Evolutionary conservation across 1,140 invertebrate genomes (phyloP).

Genomic region (Camponotus vicinus): DNA sequence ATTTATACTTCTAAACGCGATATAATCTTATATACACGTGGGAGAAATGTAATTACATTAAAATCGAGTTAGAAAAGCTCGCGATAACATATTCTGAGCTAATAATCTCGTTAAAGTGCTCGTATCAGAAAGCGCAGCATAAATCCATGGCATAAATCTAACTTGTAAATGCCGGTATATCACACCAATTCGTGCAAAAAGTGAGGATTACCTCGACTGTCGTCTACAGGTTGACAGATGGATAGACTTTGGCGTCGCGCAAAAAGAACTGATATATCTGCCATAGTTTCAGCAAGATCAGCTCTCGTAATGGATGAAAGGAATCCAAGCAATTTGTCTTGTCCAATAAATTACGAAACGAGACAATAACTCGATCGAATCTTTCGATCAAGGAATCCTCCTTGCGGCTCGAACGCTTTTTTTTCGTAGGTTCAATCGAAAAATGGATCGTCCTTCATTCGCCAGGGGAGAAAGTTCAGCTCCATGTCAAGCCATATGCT

Average conservation of each 20-base stretch:
- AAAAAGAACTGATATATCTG: slow-evolving; percentile 20
- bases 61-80: not conserved
- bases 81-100: not conserved
- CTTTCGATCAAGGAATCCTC: slow-evolving; percentile 25
- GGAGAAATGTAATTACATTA: not conserved
- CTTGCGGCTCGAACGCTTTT: not conserved
- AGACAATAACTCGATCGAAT: slow-evolving; percentile 1
- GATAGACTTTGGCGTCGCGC: not conserved
- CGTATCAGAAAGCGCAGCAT: slow-evolving; percentile 20
- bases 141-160: slow-evolving; percentile 19
- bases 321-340: slow-evolving; percentile 27
- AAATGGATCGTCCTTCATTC: not conserved
- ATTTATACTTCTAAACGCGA: not conserved
- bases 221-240: slow-evolving; percentile 10
- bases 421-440: slow-evolving; percentile 8
- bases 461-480: slow-evolving; percentile 1
- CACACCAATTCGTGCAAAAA: slow-evolving; percentile 31
- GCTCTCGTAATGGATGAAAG: not conserved
- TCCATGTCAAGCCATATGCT: slow-evolving; percentile 7
- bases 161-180: slow-evolving; percentile 23
- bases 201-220: not conserved
- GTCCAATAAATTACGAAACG: slow-evolving; percentile 23
- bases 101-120: slow-evolving; percentile 5
- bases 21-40: not conserved
- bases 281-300: not conserved